Percentiles rank a stretch among this genome's conserved stretches.
phyloP scores from a whole-genome alignment of 2,888 invertebrate species.

The Lithosia quadra region DNA sequence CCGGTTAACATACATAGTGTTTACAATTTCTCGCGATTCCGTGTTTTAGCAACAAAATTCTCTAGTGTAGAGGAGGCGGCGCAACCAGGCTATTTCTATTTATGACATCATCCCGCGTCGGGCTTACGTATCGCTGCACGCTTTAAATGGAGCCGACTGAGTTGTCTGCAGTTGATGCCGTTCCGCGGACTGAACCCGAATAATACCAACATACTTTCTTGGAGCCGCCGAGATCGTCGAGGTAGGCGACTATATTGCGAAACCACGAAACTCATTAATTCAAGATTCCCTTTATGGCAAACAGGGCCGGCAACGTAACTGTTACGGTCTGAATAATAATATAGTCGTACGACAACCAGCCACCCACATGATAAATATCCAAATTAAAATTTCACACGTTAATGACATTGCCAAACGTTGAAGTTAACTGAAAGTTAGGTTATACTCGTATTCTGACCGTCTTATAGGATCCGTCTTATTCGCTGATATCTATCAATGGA shows the following conservation, averaged over 20 bases:
- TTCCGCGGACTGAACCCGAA: slow-evolving; percentile 84
- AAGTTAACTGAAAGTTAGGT: slow-evolving; percentile 6
- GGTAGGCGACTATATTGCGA: slow-evolving; percentile 75
- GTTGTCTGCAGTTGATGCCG: slow-evolving; percentile 85
- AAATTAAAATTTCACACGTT: slow-evolving; percentile 35
- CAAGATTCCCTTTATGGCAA: slow-evolving; percentile 84
- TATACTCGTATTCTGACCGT: background rate
- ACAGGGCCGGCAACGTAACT: slow-evolving; percentile 69
- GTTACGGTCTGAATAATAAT: slow-evolving; percentile 75
- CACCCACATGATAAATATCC: slow-evolving; percentile 44
- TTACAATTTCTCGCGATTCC: slow-evolving; percentile 69
- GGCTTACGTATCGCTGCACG: slow-evolving; percentile 87
- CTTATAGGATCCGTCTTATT: background rate
- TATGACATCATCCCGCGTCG: slow-evolving; percentile 87
- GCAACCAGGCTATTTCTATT: slow-evolving; percentile 86
- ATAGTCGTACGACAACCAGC: slow-evolving; percentile 51
- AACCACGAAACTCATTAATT: slow-evolving; percentile 79
- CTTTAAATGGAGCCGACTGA: slow-evolving; percentile 87
- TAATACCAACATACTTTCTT: slow-evolving; percentile 81
- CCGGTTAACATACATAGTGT: slow-evolving; percentile 50
- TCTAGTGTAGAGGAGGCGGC: slow-evolving; percentile 68
- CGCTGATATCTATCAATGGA: background rate
- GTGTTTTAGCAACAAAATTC: slow-evolving; percentile 78
- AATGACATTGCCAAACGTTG: slow-evolving; percentile 21
- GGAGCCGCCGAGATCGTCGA: slow-evolving; percentile 66